Evolutionary conservation across 2,888 invertebrate species (phyloP), one percentile per base, ranked within the genome.

Genomic region (Diogma glabrata): DNA sequence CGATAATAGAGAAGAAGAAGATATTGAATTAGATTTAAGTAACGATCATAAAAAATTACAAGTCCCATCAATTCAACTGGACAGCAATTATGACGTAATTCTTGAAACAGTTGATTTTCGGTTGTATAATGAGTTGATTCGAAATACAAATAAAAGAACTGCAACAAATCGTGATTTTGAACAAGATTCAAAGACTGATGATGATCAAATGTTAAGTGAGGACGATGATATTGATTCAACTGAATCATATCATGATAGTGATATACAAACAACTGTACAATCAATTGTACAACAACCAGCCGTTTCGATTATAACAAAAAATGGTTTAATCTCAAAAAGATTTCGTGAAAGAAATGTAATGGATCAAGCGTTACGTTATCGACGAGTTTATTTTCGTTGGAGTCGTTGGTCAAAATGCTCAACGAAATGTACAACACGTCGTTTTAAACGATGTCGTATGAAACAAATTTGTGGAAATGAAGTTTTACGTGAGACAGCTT

Each of bases 381-480:
- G 64, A 7, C 58, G 76, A 23, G 74, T 82, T 12, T 87, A 83
- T 62, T 80, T 82, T 2, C 77, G 78, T 57, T 94, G 93, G 92
- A 82, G 84, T 33, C 72, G 79, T 24, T 94, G 93, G 93, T 83
- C 84, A 1, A 71, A 79, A 10, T 94, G 93, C 63, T 82, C 84
- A 0, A 74, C 78, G 54, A 78, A 81, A 57, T 94, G 94, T 64
- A 81, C 82, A 16, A 90, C 91, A 3, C 75, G 82, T 30, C 75
- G 94, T 58, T 77, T 78, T 63, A 84, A 90, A 65, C 78, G 79
- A 63, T 93, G 92, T 67, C 78, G 78, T 60, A 78, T 79, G 60
- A 78, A 78, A 2, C 76, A 80, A 9, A 74, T 86, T 58, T 94
- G 93, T 61, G 84, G 84, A 2, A 79, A 79, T 43, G 82, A 84